Base-by-base conservation (phyloP, 2,113 vertebrate genomes). In the Probosciger aterrimus region DNA sequence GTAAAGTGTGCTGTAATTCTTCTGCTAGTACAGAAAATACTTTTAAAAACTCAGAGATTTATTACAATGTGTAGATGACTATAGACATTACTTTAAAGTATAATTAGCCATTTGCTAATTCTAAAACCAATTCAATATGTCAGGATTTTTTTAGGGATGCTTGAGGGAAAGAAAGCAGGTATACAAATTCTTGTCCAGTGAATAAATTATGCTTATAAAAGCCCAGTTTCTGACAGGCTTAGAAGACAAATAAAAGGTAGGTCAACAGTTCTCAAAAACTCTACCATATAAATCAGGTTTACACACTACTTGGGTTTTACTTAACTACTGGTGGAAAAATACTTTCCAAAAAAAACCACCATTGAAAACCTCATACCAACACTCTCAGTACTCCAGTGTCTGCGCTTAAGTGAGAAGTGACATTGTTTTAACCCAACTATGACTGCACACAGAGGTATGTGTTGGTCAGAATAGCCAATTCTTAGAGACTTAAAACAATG, bases 91-190 rank as follows among this genome's bases (percentile, higher is more conserved):
- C 39, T 39, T 39, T 39, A 71, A 81, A 81, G 31, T 46, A 60
- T 37, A 96, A 86, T 82, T 92, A 94, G 33, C 37, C 30, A 44
- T 93, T 79, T 95, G 49, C 19, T 87, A 90, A 94, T 96, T 92
- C 78, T 91, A 80, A 97, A 95, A 92, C 35, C 12, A 82, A 37
- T 75, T 78, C 65, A 73, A 1, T 68, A 55, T 15, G 7, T 57
- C n/a, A 31, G 43, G 19, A 43, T 9, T 23, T 73, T 76, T 73
- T 80, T 67, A 70, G 33, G 37, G 16, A 44, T 74, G 5, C 6
- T 46, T 68, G 53, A 86, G 22, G 14, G 35, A 86, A 92, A 77
- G 33, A 94, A 90, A 64, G 3, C 5, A 67, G 25, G 16, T 52
- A 52, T 46, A 14, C 12, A 86, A 83, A 75, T n/a, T 64, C 6